Percentiles rank a stretch among this genome's conserved stretches.
Evolutionary conservation across 2,113 vertebrate genomes (phyloP).

Genomic region (Malurus alboscapulatus): DNA sequence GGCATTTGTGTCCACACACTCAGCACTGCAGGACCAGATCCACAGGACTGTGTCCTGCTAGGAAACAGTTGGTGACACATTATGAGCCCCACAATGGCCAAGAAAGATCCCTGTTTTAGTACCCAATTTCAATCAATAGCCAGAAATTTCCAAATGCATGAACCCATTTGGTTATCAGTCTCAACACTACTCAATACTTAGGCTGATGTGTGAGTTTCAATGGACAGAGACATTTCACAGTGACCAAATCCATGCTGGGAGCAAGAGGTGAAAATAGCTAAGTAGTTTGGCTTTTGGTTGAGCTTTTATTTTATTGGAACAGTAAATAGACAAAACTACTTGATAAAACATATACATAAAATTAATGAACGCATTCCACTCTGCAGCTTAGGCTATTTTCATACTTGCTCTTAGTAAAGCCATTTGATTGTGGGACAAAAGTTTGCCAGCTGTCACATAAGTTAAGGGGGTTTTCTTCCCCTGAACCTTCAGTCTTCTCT

Average conservation of each 20-base stretch:
- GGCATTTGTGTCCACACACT: background rate
- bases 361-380: background rate
- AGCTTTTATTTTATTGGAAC: background rate
- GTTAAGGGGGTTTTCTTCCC: accelerated
- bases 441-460: background rate
- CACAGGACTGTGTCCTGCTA: background rate
- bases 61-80: background rate
- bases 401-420: background rate
- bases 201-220: background rate
- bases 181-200: accelerated
- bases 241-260: background rate
- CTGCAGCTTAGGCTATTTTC: background rate
- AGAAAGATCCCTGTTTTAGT: background rate
- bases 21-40: background rate
- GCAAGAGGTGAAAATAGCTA: background rate
- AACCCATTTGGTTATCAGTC: background rate
- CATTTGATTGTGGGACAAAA: background rate
- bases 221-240: background rate
- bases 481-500: background rate
- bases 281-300: background rate
- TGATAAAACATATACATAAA: background rate
- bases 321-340: background rate
- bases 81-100: accelerated
- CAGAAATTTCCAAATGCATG: background rate
- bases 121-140: background rate